Evolutionary conservation across 2,888 invertebrate species (phyloP).

Genomic region (Cloeon dipterum): DNA sequence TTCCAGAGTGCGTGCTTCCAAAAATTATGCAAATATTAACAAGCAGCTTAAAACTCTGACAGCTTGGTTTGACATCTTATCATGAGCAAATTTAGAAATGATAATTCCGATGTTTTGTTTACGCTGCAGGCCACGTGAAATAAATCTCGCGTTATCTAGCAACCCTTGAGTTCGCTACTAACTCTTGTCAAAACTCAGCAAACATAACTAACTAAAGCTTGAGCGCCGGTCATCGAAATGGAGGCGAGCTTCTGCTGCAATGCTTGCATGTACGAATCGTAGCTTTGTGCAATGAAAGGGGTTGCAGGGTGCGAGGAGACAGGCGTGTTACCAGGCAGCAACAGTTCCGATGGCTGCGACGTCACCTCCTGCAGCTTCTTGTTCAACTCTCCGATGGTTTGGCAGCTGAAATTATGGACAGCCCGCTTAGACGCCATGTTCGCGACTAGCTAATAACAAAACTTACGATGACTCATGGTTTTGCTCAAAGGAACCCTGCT

Average conservation of each 20-base stretch:
- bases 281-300: constrained; percentile 37
- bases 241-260: constrained; percentile 42
- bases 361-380: constrained; percentile 30
- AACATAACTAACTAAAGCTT: constrained; percentile 13
- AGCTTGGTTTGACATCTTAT: too few relatives aligned
- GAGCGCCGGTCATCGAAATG: constrained; percentile 15
- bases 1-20: too few relatives aligned
- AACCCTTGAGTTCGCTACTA: too few relatives aligned
- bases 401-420: too few relatives aligned
- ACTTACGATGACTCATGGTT: not conserved
- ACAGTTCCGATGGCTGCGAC: constrained; percentile 19
- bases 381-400: constrained; percentile 29
- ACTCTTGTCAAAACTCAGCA: too few relatives aligned
- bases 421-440: not conserved
- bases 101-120: too few relatives aligned
- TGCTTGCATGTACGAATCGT: constrained; percentile 42
- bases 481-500: constrained; percentile 13
- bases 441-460: not conserved
- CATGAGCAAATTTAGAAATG: too few relatives aligned
- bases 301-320: constrained; percentile 29
- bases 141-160: too few relatives aligned
- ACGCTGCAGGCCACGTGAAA: too few relatives aligned
- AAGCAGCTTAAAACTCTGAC: too few relatives aligned
- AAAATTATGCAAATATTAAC: too few relatives aligned
- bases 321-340: constrained; percentile 1